phyloP scores from a whole-genome alignment of 2,113 vertebrate species.

The Laticauda colubrina region DNA sequence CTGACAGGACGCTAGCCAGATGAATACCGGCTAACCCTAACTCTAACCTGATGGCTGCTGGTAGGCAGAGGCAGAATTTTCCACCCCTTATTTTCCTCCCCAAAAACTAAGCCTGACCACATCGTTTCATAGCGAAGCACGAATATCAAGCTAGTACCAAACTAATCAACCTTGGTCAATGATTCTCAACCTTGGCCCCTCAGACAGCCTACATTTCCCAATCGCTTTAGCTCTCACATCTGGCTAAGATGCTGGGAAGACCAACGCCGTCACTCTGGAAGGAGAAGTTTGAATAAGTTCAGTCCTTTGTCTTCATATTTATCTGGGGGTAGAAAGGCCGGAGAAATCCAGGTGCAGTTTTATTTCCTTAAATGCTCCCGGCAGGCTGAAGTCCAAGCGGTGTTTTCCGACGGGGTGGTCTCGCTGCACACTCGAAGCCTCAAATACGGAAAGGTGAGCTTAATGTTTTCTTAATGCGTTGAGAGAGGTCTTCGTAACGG shows the following conservation, averaged over 20 bases:
- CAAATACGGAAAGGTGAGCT: conserved; percentile 91
- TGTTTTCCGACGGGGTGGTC: conserved; percentile 90
- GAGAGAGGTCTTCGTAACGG: not conserved
- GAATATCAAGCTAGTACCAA: not conserved
- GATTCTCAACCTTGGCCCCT: too few species aligned
- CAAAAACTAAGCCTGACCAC: too few species aligned
- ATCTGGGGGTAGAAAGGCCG: not conserved
- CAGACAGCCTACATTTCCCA: too few species aligned
- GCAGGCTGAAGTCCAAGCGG: conserved; percentile 94
- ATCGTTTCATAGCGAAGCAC: too few species aligned
- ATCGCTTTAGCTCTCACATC: not conserved
- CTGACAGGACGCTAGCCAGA: too few species aligned
- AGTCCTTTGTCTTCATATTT: not conserved
- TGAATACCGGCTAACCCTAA: too few species aligned
- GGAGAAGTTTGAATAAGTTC: not conserved
- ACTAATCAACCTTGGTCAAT: not conserved
- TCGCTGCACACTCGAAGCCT: conserved; percentile 95
- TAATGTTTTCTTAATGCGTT: not conserved
- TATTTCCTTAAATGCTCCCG: conserved; percentile 55
- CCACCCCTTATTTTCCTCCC: too few species aligned
- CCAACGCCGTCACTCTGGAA: not conserved
- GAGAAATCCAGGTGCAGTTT: accelerated
- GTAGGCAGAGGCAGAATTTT: too few species aligned
- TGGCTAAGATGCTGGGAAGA: not conserved
- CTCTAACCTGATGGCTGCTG: too few species aligned